Conservation (phyloP, 2,797 vertebrate genomes). For the Choloepus didactylus region DNA sequence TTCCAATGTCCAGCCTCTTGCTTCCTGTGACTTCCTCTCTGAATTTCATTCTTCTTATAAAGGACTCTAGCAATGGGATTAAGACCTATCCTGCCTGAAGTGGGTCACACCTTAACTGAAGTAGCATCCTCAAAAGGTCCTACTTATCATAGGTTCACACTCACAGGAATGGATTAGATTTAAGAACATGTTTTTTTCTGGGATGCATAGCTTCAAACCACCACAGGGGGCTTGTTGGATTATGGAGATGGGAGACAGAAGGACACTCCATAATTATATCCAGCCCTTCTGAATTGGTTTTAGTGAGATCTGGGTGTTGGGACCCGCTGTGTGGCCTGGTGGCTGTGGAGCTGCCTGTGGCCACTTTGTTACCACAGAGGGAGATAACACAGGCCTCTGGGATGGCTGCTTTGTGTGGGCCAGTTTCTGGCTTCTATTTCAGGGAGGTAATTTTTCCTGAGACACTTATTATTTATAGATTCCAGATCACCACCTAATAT, state of each 20-base stretch:
- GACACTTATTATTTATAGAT: slow-evolving; percentile 84
- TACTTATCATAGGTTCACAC: no score
- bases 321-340: background rate
- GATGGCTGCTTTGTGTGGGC: slow-evolving; percentile 62
- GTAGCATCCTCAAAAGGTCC: no score
- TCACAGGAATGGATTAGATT: no score
- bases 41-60: no score
- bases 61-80: no score
- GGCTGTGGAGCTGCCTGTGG: background rate
- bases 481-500: slow-evolving; percentile 77
- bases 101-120: no score
- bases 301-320: background rate
- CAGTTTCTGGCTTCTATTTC: slow-evolving; percentile 69
- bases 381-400: background rate
- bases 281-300: background rate
- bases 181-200: no score
- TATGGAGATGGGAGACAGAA: background rate
- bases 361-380: accelerated
- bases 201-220: no score
- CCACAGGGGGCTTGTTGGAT: no score
- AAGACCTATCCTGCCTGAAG: no score
- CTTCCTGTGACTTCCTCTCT: no score
- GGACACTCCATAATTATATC: background rate
- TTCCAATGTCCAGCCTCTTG: no score
- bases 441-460: slow-evolving; percentile 78